Conservation (phyloP, 2,797 vertebrate species). For the Caiman crocodilus region DNA sequence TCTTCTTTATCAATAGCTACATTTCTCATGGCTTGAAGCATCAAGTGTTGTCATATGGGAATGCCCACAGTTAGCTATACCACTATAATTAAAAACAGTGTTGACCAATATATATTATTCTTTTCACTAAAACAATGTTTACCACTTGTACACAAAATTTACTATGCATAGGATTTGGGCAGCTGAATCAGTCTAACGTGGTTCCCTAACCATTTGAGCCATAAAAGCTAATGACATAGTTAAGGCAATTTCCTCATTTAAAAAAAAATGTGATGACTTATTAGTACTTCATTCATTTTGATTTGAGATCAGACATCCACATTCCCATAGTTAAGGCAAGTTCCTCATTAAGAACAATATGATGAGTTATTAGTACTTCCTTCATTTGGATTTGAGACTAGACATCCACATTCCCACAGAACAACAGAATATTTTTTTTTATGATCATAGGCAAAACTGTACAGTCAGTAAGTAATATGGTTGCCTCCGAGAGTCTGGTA, state of each 20-base stretch:
- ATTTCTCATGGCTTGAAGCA: constrained; percentile 72
- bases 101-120: constrained; percentile 62
- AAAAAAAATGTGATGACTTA: constrained; percentile 15
- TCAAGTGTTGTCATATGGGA: constrained; percentile 68
- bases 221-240: constrained; percentile 35
- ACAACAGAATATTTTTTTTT: not conserved
- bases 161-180: not conserved
- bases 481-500: not conserved
- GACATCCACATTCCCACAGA: constrained; percentile 19
- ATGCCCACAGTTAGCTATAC: constrained; percentile 67
- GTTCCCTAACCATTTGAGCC: constrained; percentile 7
- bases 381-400: constrained; percentile 2
- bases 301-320: constrained; percentile 22
- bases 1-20: constrained; percentile 64
- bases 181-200: not conserved
- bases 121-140: constrained; percentile 62
- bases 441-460: not conserved
- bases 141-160: constrained; percentile 56
- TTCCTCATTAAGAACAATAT: not conserved
- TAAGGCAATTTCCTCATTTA: constrained; percentile 47
- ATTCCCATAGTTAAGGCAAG: constrained; percentile 18
- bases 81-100: constrained; percentile 63
- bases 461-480: not conserved
- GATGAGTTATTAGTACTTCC: not conserved
- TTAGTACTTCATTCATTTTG: constrained; percentile 48